Conservation (phyloP, 2,797 vertebrate species). For the Sandelia bainsii region DNA sequence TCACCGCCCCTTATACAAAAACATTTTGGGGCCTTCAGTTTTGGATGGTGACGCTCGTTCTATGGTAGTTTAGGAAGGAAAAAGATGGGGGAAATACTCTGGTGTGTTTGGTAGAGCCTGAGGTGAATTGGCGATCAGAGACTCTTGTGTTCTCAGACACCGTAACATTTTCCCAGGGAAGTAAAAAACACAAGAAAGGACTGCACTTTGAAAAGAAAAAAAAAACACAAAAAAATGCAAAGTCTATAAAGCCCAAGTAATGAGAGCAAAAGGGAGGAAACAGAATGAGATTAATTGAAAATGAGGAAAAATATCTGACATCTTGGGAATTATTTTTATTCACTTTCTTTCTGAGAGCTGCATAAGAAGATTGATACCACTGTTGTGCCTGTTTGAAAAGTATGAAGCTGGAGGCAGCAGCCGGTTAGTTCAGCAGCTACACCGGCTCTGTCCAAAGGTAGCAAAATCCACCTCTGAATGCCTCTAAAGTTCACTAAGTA, state of each 20-base stretch:
- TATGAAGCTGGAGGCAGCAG: neutral
- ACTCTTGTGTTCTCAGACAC: slow-evolving; percentile 61
- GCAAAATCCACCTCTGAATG: neutral
- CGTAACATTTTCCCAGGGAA: slow-evolving; percentile 76
- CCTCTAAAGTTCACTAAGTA: neutral
- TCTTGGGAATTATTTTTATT: neutral
- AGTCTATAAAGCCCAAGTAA: slow-evolving; percentile 11
- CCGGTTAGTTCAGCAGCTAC: neutral
- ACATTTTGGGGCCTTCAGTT: slow-evolving; percentile 58
- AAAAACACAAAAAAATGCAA: no score
- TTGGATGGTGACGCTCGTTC: slow-evolving; percentile 51
- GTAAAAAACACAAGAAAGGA: slow-evolving; percentile 43
- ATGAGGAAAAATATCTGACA: slow-evolving; percentile 6
- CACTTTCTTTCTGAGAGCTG: neutral
- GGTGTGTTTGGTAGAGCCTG: slow-evolving; percentile 57
- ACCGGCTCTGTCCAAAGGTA: neutral
- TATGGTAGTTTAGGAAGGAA: slow-evolving; percentile 60
- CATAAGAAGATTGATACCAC: neutral
- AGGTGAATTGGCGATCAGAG: slow-evolving; percentile 71
- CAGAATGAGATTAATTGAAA: neutral
- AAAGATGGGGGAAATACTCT: slow-evolving; percentile 56
- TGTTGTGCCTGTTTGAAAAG: neutral
- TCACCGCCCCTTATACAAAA: slow-evolving; percentile 76
- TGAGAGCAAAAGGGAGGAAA: slow-evolving; percentile 12
- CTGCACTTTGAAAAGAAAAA: no score